phyloP scores from a whole-genome alignment of 2,888 invertebrate species.

The Neocrepidodera transversa region DNA sequence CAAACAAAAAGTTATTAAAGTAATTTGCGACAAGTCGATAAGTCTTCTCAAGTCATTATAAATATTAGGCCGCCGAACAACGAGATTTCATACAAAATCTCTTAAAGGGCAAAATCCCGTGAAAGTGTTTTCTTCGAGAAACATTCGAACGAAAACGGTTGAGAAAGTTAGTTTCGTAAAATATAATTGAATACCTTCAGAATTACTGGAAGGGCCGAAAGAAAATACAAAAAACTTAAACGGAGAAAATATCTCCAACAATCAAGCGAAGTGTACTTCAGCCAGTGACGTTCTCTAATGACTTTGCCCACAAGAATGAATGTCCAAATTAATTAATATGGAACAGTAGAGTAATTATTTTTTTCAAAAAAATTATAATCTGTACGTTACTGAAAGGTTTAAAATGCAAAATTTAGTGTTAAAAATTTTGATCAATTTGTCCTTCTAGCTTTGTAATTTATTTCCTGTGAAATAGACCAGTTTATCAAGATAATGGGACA shows the following conservation, averaged over 20 bases:
- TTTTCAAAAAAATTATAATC: too few species aligned
- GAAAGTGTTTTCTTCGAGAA: slow-evolving; percentile 18
- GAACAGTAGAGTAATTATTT: too few species aligned
- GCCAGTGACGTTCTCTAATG: not conserved
- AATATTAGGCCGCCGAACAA: slow-evolving; percentile 11
- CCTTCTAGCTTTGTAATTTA: too few species aligned
- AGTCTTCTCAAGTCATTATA: slow-evolving; percentile 17
- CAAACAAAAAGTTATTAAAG: too few species aligned
- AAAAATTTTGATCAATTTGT: too few species aligned
- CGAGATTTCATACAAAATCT: slow-evolving; percentile 15
- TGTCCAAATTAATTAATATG: too few species aligned
- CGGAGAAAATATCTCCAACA: slow-evolving; percentile 17
- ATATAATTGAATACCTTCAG: slow-evolving; percentile 20
- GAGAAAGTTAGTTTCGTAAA: slow-evolving; percentile 7
- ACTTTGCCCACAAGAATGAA: too few species aligned
- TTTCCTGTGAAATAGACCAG: too few species aligned
- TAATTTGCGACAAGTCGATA: too few species aligned
- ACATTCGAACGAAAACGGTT: not conserved
- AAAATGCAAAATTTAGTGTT: too few species aligned
- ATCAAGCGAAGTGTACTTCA: slow-evolving; percentile 17
- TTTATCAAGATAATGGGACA: too few species aligned
- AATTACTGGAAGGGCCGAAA: slow-evolving; percentile 15
- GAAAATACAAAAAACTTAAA: slow-evolving; percentile 13
- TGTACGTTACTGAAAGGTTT: too few species aligned
- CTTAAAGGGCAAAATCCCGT: slow-evolving; percentile 14